Conservation (phyloP, 2,113 vertebrate genomes). For the Archocentrus centrarchus region DNA sequence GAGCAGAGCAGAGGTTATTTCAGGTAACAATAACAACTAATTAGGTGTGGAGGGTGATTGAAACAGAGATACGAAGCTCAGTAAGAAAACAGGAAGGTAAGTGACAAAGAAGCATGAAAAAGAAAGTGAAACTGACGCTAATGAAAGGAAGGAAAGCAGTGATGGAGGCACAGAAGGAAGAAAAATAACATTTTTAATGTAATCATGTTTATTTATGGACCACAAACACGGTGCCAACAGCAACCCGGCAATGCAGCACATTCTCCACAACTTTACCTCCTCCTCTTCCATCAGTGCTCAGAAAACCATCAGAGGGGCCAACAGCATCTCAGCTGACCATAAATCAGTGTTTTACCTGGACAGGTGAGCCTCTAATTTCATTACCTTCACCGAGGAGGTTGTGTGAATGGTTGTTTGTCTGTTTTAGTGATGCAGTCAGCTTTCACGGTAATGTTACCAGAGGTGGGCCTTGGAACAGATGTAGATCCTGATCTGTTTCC, state of each 20-base stretch:
- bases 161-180: background rate
- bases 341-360: background rate
- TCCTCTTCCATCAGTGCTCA: background rate
- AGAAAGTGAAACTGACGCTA: constrained; percentile 11
- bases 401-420: background rate
- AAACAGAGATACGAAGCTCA: background rate
- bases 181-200: background rate
- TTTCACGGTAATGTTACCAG: too few relatives aligned
- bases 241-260: background rate
- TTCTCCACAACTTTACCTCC: background rate
- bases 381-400: background rate
- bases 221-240: background rate
- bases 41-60: background rate
- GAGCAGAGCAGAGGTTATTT: background rate
- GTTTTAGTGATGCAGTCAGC: background rate
- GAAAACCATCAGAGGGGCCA: background rate
- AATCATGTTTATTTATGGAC: background rate
- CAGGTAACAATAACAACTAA: background rate
- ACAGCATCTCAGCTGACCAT: background rate
- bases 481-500: background rate
- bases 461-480: background rate
- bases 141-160: background rate
- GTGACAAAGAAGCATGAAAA: background rate
- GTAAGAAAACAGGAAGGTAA: constrained; percentile 14
- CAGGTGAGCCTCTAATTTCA: background rate